Conservation (phyloP, 1,140 invertebrate genomes). For the Doryteuthis pealeii region DNA sequence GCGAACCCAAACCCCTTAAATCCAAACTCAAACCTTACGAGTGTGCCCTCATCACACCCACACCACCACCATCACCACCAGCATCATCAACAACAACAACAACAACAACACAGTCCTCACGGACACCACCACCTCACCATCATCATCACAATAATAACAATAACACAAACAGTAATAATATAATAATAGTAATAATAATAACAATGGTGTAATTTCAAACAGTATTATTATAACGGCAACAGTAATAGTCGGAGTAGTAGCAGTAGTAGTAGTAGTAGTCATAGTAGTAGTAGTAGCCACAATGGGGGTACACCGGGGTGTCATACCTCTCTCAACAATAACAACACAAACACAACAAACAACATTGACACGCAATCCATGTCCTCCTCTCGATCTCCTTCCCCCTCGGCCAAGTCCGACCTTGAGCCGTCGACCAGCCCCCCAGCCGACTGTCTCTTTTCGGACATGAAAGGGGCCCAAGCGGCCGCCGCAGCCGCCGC, state of each 20-base stretch:
- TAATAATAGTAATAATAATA: background rate
- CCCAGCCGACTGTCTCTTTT: background rate
- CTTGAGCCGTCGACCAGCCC: background rate
- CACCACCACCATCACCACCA: background rate
- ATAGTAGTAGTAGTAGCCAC: background rate
- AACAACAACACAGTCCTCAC: background rate
- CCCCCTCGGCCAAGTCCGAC: background rate
- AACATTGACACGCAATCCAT: background rate
- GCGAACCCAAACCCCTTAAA: too few species aligned
- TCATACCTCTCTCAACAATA: background rate
- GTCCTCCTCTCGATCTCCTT: background rate
- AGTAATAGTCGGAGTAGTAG: background rate
- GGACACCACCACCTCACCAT: background rate
- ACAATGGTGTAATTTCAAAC: background rate
- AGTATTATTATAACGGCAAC: background rate
- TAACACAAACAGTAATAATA: background rate
- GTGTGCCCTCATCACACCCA: background rate
- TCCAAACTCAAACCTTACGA: too few species aligned
- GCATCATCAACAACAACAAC: background rate
- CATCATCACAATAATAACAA: background rate
- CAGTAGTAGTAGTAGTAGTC: conserved; percentile 6
- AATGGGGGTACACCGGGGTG: background rate
- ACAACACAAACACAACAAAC: background rate
- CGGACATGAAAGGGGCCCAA: background rate
- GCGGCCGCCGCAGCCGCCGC: background rate